Base-by-base conservation (phyloP, 2,797 vertebrate genomes). In the Fringilla coelebs region DNA sequence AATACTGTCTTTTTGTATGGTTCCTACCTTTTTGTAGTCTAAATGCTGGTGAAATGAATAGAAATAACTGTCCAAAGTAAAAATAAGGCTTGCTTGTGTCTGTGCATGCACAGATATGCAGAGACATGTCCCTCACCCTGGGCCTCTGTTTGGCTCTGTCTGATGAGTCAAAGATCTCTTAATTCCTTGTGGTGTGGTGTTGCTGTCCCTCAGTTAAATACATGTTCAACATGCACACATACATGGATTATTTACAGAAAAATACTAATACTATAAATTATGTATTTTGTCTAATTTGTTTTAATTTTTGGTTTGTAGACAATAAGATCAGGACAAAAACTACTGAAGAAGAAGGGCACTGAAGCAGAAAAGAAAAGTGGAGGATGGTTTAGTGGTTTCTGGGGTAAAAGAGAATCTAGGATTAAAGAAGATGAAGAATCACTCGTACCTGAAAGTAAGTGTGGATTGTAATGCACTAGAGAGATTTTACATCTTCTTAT, bases 341-440 rank as follows among this genome's bases (percentile, higher is more conserved):
- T 98, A 22, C 63, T 98, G 82, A 98, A 95, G 40, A 99, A 99
- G 98, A 99, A 99, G 88, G 94, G 94, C 2, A 12, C 92, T 10
- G 98, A 97, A 43, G 98, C 95, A 76, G 99, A 99, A 92, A 98
- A 98, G 91, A 98, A 97, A 91, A 95, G 98, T 38, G 98, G 98
- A 86, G 98, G 99, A 54, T 99, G 99, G 98, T 99, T 99, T 92
- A 96, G 98, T 95, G 94, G 98, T 43, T 97, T 99, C 52, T 99
- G 99, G 97, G 96, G 98, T 36, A 99, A 88, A 94, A 99, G 98
- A 94, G 98, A 98, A 62, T 85, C 96, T 10, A 98, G 98, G 97
- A 99, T 98, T 93, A 99, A 98, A 96, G 98, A 98, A 80, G 98
- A 98, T 31, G 98, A 99, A 87, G 98, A 99, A 43, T 97, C 95